Conservation (phyloP, 1,140 invertebrate species). For the Melitaea cinxia region DNA sequence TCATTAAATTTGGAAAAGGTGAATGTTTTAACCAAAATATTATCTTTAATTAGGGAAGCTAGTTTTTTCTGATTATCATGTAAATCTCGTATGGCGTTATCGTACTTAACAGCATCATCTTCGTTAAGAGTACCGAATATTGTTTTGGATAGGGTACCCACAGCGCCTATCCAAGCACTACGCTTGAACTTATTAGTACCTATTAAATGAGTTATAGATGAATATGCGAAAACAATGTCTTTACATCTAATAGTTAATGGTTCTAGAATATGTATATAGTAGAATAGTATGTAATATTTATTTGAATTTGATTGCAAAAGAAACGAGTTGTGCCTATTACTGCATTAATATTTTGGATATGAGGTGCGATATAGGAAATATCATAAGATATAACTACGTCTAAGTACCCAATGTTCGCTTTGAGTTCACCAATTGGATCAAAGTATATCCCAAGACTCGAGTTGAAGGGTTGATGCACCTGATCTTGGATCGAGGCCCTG, state of each 20-base stretch:
- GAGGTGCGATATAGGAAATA: slow-evolving; percentile 38
- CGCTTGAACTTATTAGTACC: slow-evolving; percentile 22
- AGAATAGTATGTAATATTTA: no score
- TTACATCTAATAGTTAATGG: slow-evolving; percentile 10
- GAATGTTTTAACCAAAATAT: slow-evolving; percentile 32
- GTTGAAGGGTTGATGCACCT: slow-evolving; percentile 32
- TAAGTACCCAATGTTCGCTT: slow-evolving; percentile 36
- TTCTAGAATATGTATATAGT: no score
- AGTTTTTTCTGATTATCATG: slow-evolving; percentile 31
- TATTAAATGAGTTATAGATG: slow-evolving; percentile 33
- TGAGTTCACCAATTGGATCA: slow-evolving; percentile 36
- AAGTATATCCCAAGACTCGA: slow-evolving; percentile 39
- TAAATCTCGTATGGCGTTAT: slow-evolving; percentile 26
- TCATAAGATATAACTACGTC: slow-evolving; percentile 41
- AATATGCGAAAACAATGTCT: slow-evolving; percentile 27
- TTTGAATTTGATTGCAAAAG: no score
- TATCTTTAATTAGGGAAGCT: slow-evolving; percentile 31
- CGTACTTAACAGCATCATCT: slow-evolving; percentile 34
- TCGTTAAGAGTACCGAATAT: slow-evolving; percentile 38
- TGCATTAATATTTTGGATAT: slow-evolving; percentile 34
- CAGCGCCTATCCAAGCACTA: slow-evolving; percentile 36
- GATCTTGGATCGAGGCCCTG: no score
- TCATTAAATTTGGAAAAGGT: neutral
- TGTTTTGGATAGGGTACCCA: slow-evolving; percentile 28
- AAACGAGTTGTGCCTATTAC: no score